phyloP scores from a whole-genome alignment of 2,797 vertebrate species.

The Sebastes flavidus region DNA sequence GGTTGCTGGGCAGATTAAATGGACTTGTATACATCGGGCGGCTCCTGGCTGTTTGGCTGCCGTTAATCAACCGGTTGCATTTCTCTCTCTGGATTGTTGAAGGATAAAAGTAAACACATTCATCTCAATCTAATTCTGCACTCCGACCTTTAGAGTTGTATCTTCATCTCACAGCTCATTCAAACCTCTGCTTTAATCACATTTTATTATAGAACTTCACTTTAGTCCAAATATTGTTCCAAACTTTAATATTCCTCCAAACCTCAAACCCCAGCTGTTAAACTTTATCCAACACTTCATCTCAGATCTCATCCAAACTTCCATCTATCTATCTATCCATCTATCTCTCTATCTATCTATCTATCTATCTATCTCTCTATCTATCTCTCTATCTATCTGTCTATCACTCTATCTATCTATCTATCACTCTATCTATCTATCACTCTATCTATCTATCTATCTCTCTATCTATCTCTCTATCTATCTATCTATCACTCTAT shows the following conservation, averaged over 20 bases:
- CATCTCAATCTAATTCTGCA: background rate
- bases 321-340: too few species aligned
- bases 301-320: background rate
- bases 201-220: background rate
- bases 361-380: too few species aligned
- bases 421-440: too few species aligned
- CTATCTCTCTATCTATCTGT: too few species aligned
- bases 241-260: background rate
- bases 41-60: constrained; percentile 50
- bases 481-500: accelerated
- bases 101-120: constrained; percentile 7
- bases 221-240: background rate
- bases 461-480: too few species aligned
- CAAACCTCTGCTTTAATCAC: background rate
- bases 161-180: background rate
- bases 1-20: constrained; percentile 63
- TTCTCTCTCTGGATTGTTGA: constrained; percentile 9
- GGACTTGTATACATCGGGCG: constrained; percentile 26
- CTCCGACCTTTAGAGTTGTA: background rate
- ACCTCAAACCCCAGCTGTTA: background rate
- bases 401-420: too few species aligned
- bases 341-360: accelerated
- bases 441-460: too few species aligned
- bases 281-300: background rate
- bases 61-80: background rate